Evolutionary conservation across 2,113 vertebrate genomes (phyloP).

Genomic region (Macquaria australasica): DNA sequence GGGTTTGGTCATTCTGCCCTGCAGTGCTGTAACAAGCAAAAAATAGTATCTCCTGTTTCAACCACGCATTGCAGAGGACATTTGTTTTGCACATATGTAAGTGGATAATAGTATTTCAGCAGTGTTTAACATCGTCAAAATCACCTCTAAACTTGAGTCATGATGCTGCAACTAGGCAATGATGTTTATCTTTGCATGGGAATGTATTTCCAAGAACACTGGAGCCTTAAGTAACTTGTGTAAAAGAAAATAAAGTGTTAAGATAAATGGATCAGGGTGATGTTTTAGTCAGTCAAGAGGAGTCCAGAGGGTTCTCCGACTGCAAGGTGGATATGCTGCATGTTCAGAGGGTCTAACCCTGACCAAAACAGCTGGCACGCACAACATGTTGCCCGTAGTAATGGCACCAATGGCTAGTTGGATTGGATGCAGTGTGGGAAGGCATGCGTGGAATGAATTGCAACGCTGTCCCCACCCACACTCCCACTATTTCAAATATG

Average conservation of each 20-base stretch:
- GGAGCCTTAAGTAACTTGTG: not conserved
- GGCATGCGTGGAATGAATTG: conserved; percentile 72
- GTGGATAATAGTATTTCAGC: not conserved
- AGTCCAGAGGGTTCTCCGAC: not conserved
- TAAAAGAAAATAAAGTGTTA: not conserved
- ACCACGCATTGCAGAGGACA: not conserved
- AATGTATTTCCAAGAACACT: not conserved
- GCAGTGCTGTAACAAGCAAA: not conserved
- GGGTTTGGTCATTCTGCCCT: not conserved
- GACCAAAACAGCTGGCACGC: conserved; percentile 53
- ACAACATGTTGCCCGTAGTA: conserved; percentile 51
- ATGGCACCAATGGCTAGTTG: conserved; percentile 32
- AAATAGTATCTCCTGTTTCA: too few species aligned
- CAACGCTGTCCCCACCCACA: conserved; percentile 61
- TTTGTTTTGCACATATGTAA: not conserved
- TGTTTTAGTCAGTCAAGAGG: not conserved
- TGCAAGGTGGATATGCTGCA: conserved; percentile 18
- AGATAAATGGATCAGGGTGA: not conserved
- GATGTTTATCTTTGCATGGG: not conserved
- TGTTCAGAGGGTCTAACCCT: conserved; percentile 1
- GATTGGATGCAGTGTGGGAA: conserved; percentile 52
- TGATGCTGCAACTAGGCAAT: not conserved
- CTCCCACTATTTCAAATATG: conserved; percentile 60
- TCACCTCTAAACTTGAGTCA: not conserved
- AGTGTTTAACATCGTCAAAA: not conserved